Percentiles rank a stretch among this genome's conserved stretches.
Conservation (phyloP, 2,888 invertebrate species). For the Eupithecia vulgata region DNA sequence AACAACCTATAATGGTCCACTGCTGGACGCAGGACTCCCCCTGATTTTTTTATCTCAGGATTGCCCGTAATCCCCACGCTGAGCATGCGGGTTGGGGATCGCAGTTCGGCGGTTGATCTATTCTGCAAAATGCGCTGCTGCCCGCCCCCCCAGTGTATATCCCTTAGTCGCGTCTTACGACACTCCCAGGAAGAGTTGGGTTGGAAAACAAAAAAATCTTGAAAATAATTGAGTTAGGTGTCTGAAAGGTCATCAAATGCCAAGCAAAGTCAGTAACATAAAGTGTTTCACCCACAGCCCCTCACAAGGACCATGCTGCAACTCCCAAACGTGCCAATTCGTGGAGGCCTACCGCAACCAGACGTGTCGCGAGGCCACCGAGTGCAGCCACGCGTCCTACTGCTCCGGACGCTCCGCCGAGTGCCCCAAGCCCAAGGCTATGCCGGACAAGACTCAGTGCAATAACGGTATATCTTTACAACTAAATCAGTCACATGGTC, state of each 20-base stretch:
- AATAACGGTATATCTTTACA: slow-evolving; percentile 67
- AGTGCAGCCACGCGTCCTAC: slow-evolving; percentile 94
- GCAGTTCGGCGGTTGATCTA: no score
- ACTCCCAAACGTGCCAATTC: slow-evolving; percentile 90
- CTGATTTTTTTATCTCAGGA: no score
- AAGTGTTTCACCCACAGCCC: slow-evolving; percentile 85
- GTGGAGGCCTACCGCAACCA: slow-evolving; percentile 86
- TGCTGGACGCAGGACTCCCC: no score
- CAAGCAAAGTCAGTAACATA: background rate
- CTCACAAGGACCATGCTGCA: slow-evolving; percentile 98
- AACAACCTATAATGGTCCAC: no score
- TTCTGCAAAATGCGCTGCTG: no score
- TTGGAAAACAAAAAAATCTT: no score
- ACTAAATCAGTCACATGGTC: no score
- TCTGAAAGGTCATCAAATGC: background rate
- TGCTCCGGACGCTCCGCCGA: slow-evolving; percentile 94
- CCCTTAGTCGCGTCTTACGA: no score
- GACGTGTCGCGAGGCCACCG: slow-evolving; percentile 92
- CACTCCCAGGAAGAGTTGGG: no score
- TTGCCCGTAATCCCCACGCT: no score
- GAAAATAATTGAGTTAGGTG: background rate
- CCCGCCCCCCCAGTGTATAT: no score
- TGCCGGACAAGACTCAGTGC: slow-evolving; percentile 89
- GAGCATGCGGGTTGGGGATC: no score
- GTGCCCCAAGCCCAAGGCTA: slow-evolving; percentile 93